Evolutionary conservation across 2,797 vertebrate species (phyloP).

Genomic region (Acanthurus tractus): DNA sequence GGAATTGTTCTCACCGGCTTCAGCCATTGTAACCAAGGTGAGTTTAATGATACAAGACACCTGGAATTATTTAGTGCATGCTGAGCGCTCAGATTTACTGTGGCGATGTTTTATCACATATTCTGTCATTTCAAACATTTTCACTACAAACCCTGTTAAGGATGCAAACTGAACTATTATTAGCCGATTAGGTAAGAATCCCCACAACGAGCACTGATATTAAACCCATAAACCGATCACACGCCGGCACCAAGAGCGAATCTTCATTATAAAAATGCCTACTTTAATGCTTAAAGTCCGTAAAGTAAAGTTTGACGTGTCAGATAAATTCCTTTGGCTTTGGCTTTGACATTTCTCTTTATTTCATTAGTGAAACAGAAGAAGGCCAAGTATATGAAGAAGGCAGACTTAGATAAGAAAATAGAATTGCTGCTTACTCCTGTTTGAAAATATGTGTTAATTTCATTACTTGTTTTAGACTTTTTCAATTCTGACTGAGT

Average conservation of each 20-base stretch:
- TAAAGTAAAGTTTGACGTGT: conserved; percentile 5
- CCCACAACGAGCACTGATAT: neutral
- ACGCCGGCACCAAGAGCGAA: neutral
- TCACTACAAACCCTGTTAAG: neutral
- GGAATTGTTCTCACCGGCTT: conserved; percentile 71
- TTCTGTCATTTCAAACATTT: neutral
- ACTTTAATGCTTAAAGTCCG: neutral
- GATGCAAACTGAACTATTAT: neutral
- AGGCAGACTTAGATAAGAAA: neutral
- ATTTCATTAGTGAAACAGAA: neutral
- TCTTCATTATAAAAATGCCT: neutral
- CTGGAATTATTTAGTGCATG: neutral
- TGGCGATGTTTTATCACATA: neutral
- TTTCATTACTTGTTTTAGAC: too few relatives aligned
- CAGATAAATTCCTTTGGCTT: neutral
- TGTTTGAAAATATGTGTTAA: neutral
- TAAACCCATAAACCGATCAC: neutral
- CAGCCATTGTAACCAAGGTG: conserved; percentile 82
- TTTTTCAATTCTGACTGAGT: neutral
- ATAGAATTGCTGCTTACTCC: neutral
- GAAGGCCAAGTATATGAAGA: neutral
- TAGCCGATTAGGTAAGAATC: neutral
- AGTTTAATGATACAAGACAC: neutral
- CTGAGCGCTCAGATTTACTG: neutral
- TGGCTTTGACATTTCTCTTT: neutral